Base-by-base conservation (phyloP, 2,797 vertebrate genomes). In the Labeo calbasu region DNA sequence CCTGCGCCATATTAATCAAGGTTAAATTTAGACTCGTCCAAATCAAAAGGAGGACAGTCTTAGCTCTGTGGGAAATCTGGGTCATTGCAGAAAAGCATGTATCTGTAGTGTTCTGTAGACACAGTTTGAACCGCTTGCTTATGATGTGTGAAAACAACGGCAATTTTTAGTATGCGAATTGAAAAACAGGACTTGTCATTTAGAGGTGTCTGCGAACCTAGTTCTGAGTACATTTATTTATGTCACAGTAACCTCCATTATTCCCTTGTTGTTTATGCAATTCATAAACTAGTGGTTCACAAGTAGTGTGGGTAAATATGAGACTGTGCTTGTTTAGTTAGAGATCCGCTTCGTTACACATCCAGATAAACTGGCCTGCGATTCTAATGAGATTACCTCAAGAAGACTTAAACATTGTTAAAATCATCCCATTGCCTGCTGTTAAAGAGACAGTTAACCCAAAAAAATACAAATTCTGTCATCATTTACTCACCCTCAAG, bases 41-140 rank as follows among this genome's bases (percentile, higher is more conserved):
- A 84, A 93, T 94, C 87, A 91, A 94, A 94, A 95, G 88, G 92
- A 94, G 94, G 94, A 90, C 93, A 94, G 91, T 91, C 88, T 92
- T 81, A 90, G 89, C 92, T 91, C 85, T 73, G 15, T 80, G 65
- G 82, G 89, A 89, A 92, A 96, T 94, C 89, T 95, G 93, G 94
- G 94, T 94, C 93, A 94, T 77, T 91, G 91, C 88, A 89, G 91
- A 89, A 90, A 79, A 79, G 76, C 84, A 72, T 78, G 77, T 68
- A 65, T 72, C 79, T 83, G 65, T 79, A 81, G 86, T 82, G 55
- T 75, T 82, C 86, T 82, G 70, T 77, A 78, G 78, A 69, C 46
- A 48, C 73, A 81, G 72, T 68, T 65, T 81, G 46, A 66, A 63
- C 75, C 15, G 55, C 59, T 80, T 83, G 55, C 59, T 78, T 81